Base-by-base conservation (phyloP, 2,888 invertebrate genomes). In the Aphodius granarius region DNA sequence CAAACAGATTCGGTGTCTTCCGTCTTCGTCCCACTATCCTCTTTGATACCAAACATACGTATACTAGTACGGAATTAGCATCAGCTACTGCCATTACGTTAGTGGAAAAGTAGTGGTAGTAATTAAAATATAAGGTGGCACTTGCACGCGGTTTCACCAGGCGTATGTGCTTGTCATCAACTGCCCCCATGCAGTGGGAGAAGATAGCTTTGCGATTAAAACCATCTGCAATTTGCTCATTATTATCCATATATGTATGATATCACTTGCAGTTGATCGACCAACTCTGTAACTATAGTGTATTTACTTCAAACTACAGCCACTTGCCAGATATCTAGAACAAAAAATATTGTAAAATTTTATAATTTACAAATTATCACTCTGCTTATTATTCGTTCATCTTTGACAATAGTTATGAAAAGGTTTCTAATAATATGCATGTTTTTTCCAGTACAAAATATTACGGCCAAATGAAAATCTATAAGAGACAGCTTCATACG, bases 1-100 rank as follows among this genome's bases (percentile, higher is more conserved):
- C n/a, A n/a, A n/a, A n/a, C n/a, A 74, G 23, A 76, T 63, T 63
- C 20, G 16, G 63, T 62, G 66, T 76, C 82, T 81, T 22, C 78
- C 78, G 71, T 80, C 78, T 73, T 80, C 78, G 23, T 80, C 82
- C 75, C 81, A 80, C 66, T 77, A 78, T 5, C 81, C 83, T 21
- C 81, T 76, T 65, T 82, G 78, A 4, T n/a, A n/a, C n/a, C n/a
- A n/a, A n/a, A n/a, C n/a, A n/a, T n/a, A 77, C 80, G 72, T 77
- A 79, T 19, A 77, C 77, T 72, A 83, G 82, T 73, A 75, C 75
- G 71, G 81, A 82, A 43, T 80, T 75, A 5, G 80, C 78, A 76
- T 82, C 82, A 63, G 79, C 78, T 63, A 82, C 71, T 20, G 79
- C 82, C 70, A 82, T 74, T 20, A 82, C 77, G 16, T 82, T 80